phyloP scores from a whole-genome alignment of 1,140 invertebrate species.

The Chironomus striatipennis region DNA sequence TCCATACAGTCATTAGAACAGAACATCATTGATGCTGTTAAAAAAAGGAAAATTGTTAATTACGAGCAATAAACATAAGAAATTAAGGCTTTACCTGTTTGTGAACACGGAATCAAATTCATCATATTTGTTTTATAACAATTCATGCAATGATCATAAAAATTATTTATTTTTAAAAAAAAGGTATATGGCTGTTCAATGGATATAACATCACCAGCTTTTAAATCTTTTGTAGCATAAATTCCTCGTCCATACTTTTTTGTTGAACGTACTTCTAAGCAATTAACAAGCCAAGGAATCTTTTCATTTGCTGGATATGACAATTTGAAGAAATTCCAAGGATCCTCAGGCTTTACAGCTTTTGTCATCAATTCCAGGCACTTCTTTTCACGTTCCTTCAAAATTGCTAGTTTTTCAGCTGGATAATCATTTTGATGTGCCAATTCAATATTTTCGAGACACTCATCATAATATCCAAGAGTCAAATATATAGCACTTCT shows the following conservation, averaged over 20 bases:
- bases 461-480: neutral
- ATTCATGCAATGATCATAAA: slow-evolving; percentile 63
- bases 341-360: neutral
- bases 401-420: neutral
- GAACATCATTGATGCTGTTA: neutral
- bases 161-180: too few species aligned
- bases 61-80: slow-evolving; percentile 58
- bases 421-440: neutral
- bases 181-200: slow-evolving; percentile 61
- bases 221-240: slow-evolving; percentile 52
- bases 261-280: slow-evolving; percentile 47
- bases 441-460: neutral
- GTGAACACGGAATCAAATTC: slow-evolving; percentile 55
- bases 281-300: slow-evolving; percentile 49
- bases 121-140: slow-evolving; percentile 57
- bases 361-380: neutral
- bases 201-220: slow-evolving; percentile 65
- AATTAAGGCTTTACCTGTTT: slow-evolving; percentile 46
- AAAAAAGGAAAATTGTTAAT: slow-evolving; percentile 33
- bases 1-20: neutral
- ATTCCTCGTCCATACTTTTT: slow-evolving; percentile 54
- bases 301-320: slow-evolving; percentile 40
- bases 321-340: slow-evolving; percentile 32
- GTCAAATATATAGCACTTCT: neutral
- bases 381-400: neutral